A percentile compares a stretch with the other conserved stretches of the same genome.
phyloP scores from a whole-genome alignment of 2,113 vertebrate species.

The Tor tambroides region DNA sequence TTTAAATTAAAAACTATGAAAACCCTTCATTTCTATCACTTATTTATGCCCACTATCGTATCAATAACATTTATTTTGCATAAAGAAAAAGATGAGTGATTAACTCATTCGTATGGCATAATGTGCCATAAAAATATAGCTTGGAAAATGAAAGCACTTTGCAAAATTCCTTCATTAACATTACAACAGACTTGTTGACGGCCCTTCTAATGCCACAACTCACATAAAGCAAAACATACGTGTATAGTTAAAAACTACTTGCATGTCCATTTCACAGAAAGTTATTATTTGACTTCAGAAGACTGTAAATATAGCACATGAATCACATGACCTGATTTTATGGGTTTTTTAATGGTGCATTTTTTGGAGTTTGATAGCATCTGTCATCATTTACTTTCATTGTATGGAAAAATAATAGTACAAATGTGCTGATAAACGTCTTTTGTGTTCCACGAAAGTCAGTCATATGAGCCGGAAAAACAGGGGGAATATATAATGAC shows the following conservation, averaged over 20 bases:
- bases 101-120: background rate
- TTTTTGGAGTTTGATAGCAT: background rate
- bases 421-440: background rate
- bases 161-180: background rate
- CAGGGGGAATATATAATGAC: background rate
- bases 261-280: background rate
- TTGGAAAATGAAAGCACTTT: background rate
- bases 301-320: background rate
- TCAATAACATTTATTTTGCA: background rate
- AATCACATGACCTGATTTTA: background rate
- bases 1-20: background rate
- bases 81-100: background rate
- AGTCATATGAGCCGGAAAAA: background rate
- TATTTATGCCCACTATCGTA: background rate
- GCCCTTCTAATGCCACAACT: background rate
- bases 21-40: background rate
- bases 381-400: background rate
- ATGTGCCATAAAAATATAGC: background rate
- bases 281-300: background rate
- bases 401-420: background rate
- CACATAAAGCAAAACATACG: background rate
- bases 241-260: background rate
- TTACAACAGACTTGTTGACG: background rate
- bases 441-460: background rate
- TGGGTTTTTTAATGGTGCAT: background rate